Conservation (phyloP, 2,797 vertebrate species). For the Catamblyrhynchus diadema region DNA sequence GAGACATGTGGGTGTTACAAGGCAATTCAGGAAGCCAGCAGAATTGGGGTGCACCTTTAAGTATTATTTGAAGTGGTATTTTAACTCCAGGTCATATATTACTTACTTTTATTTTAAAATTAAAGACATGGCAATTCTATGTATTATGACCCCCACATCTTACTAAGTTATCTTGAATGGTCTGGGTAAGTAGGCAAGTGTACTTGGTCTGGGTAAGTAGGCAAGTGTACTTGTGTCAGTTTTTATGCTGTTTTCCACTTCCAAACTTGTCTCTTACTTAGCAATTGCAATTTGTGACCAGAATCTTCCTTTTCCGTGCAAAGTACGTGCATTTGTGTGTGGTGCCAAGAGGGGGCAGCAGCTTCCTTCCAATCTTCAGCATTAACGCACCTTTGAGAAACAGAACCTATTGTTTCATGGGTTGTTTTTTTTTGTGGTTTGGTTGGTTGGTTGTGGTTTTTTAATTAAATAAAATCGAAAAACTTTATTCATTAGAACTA, state of each 20-base stretch:
- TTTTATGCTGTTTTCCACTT: background rate
- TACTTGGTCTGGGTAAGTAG: background rate
- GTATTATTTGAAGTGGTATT: background rate
- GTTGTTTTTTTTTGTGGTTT: background rate
- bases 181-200: background rate
- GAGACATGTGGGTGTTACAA: background rate
- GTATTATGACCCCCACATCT: background rate
- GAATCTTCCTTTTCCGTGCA: background rate
- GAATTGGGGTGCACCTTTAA: background rate
- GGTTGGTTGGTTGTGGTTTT: background rate
- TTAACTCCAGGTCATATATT: background rate
- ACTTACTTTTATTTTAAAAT: background rate
- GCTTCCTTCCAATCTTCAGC: background rate
- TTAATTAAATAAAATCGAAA: background rate
- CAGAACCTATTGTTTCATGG: background rate
- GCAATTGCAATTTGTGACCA: background rate
- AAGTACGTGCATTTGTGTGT: background rate
- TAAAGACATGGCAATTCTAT: rapidly evolving
- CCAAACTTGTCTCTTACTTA: background rate
- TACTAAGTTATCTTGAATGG: background rate
- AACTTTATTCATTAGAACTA: background rate
- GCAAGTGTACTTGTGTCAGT: background rate
- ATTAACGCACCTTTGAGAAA: rapidly evolving
- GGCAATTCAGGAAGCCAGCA: background rate
- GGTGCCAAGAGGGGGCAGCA: constrained; percentile 67